These are phyloP conservation scores for Esox lucius DNA, from an alignment of 2,797 vertebrate species.

Conservation along the genomic window DNA sequence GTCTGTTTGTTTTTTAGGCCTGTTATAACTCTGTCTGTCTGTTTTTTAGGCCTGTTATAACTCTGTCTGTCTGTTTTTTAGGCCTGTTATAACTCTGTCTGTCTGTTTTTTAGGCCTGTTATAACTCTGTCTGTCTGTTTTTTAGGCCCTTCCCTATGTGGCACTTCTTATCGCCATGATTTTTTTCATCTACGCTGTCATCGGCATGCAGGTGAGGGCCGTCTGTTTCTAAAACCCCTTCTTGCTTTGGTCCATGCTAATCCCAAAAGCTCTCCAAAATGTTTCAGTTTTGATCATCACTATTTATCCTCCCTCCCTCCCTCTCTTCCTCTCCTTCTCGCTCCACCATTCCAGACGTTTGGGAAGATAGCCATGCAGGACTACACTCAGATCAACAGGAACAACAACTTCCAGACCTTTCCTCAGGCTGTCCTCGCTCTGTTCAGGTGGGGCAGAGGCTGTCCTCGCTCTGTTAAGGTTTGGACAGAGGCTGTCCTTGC, in stretches of 20 bases:
- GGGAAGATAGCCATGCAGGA: constrained; percentile 95
- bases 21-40: too few relatives aligned
- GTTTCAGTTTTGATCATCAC: too few relatives aligned
- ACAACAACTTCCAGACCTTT: constrained; percentile 99
- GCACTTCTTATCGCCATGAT: constrained; percentile 97
- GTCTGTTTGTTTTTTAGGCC: too few relatives aligned
- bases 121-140: background rate
- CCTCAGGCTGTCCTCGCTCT: constrained; percentile 94
- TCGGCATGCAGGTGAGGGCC: constrained; percentile 91
- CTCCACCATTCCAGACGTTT: constrained; percentile 80
- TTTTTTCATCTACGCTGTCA: constrained; percentile 98
- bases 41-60: too few relatives aligned
- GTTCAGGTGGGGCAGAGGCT: constrained; percentile 83
- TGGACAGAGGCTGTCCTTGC: too few relatives aligned
- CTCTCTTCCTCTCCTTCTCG: background rate
- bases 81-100: background rate
- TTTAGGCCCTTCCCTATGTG: constrained; percentile 92
- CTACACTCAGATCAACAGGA: constrained; percentile 92
- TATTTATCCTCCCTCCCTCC: background rate
- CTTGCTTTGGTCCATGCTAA: background rate
- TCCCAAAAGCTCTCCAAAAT: background rate
- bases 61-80: too few relatives aligned
- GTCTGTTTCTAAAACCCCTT: background rate
- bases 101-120: background rate
- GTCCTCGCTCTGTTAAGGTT: background rate